Conservation (phyloP, 2,797 vertebrate genomes). For the Micrastur ruficollis region DNA sequence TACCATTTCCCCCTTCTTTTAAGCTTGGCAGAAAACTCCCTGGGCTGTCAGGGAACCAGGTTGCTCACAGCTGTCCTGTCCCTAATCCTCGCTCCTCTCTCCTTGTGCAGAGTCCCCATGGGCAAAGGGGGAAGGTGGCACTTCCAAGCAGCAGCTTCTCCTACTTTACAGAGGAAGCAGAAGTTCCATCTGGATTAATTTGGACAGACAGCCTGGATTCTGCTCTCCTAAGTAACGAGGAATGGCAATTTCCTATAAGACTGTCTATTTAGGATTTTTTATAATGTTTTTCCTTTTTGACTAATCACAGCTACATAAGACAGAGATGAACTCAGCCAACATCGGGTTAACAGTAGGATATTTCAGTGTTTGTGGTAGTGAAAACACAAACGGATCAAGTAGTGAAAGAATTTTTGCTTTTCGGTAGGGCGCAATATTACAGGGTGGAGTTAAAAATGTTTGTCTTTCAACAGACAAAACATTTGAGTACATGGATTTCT, state of each 20-base stretch:
- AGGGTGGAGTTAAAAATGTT: slow-evolving; percentile 56
- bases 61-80: neutral
- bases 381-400: neutral
- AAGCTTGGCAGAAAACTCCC: neutral
- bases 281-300: neutral
- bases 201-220: neutral
- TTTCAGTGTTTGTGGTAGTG: neutral
- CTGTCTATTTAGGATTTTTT: neutral
- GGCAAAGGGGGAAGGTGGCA: neutral
- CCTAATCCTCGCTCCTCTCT: neutral
- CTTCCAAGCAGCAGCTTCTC: neutral
- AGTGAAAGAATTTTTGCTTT: neutral
- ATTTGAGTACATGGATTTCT: slow-evolving; percentile 38
- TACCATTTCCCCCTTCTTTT: neutral
- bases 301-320: neutral
- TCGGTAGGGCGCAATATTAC: neutral
- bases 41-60: neutral
- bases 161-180: neutral
- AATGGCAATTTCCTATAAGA: neutral
- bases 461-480: slow-evolving; percentile 53
- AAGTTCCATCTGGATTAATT: neutral
- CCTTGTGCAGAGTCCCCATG: neutral
- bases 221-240: neutral
- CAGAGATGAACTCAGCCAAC: neutral
- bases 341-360: slow-evolving; percentile 1